Evolutionary conservation across 2,797 vertebrate genomes (phyloP).

Genomic region (Gymnodraco acuticeps): DNA sequence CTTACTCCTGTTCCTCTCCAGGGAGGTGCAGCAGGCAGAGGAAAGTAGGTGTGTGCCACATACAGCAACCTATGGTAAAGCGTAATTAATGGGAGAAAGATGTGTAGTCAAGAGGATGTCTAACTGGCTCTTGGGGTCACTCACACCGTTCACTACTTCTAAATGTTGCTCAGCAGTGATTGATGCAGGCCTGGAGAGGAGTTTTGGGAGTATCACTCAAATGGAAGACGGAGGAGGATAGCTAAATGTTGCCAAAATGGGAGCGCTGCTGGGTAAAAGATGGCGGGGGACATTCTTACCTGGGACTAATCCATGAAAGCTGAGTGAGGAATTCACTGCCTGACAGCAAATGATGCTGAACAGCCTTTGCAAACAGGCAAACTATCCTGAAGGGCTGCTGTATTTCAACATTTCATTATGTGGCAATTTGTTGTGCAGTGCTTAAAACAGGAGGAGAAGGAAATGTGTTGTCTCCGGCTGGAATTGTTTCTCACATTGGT

Average conservation of each 20-base stretch:
- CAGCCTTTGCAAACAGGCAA: constrained; percentile 23
- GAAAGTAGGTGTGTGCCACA: constrained; percentile 61
- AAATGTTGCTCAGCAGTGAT: constrained; percentile 56
- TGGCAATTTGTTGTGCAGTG: constrained; percentile 15
- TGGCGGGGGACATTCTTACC: constrained; percentile 53
- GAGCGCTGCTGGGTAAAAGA: constrained; percentile 37
- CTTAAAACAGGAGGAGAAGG: background rate
- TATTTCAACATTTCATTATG: constrained; percentile 29
- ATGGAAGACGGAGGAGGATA: constrained; percentile 39
- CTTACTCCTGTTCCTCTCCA: constrained; percentile 58
- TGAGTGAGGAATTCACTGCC: constrained; percentile 38
- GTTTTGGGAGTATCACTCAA: constrained; percentile 58
- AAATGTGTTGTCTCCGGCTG: constrained; percentile 14
- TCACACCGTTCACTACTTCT: constrained; percentile 13
- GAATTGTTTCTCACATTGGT: constrained; percentile 26
- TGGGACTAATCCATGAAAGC: constrained; percentile 68
- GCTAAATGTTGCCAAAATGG: constrained; percentile 52
- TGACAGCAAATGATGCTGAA: constrained; percentile 50
- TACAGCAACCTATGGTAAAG: constrained; percentile 51
- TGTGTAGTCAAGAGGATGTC: constrained; percentile 45
- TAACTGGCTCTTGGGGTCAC: constrained; percentile 35
- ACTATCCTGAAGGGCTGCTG: constrained; percentile 30
- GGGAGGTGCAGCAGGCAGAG: constrained; percentile 59
- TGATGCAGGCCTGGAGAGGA: constrained; percentile 56
- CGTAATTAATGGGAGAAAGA: constrained; percentile 67